phyloP scores from a whole-genome alignment of 2,888 invertebrate genomes.

The Drosophila anomelani region DNA sequence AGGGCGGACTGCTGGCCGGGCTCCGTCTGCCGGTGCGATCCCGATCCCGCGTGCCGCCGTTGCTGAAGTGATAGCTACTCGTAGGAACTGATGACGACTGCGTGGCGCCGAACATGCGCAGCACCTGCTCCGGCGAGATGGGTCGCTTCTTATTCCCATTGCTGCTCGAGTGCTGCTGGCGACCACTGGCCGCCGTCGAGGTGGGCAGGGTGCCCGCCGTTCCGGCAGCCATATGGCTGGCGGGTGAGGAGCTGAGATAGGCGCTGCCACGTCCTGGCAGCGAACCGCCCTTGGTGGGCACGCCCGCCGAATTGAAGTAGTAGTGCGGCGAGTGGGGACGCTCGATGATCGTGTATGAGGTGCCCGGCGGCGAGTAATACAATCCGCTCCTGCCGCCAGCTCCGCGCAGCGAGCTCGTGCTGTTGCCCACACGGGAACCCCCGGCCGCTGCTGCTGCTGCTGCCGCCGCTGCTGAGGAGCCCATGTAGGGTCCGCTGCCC shows the following conservation, averaged over 20 bases:
- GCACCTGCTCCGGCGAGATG: constrained; percentile 93
- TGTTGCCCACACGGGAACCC: constrained; percentile 81
- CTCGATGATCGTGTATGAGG: constrained; percentile 95
- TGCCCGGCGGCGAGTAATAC: constrained; percentile 95
- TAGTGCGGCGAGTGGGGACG: constrained; percentile 89
- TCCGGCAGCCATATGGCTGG: constrained; percentile 85
- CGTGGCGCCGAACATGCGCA: constrained; percentile 88
- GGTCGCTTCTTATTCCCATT: constrained; percentile 88
- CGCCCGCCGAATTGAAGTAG: constrained; percentile 85
- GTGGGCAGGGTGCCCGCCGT: constrained; percentile 83
- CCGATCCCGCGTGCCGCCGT: constrained; percentile 84
- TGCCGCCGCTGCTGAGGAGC: constrained; percentile 25
- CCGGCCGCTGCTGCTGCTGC: constrained; percentile 49
- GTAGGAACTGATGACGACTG: constrained; percentile 86
- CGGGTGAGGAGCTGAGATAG: constrained; percentile 89
- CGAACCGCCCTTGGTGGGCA: constrained; percentile 84
- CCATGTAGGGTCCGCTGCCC: constrained; percentile 66
- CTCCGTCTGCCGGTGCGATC: constrained; percentile 85
- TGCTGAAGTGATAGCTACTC: constrained; percentile 85
- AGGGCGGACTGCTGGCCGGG: constrained; percentile 91
- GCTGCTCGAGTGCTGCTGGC: constrained; percentile 58
- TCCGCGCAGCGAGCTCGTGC: constrained; percentile 85
- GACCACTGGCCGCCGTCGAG: constrained; percentile 85
- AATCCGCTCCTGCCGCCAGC: constrained; percentile 87
- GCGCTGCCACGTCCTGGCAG: constrained; percentile 87